phyloP scores from a whole-genome alignment of 2,797 vertebrate genomes.

The Ibycter americanus region DNA sequence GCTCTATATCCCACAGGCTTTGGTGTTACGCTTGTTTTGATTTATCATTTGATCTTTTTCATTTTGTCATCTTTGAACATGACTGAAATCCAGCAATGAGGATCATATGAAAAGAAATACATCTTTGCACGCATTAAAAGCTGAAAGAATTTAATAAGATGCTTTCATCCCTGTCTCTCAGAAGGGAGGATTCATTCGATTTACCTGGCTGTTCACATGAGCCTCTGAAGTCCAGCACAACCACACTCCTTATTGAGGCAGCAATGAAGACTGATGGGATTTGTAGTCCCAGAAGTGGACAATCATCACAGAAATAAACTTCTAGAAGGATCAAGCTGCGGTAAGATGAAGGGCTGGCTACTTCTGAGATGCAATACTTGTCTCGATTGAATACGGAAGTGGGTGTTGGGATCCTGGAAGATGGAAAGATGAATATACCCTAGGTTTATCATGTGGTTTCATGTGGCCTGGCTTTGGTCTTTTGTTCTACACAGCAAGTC shows the following conservation, averaged over 20 bases:
- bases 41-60: constrained; percentile 65
- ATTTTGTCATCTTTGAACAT: constrained; percentile 61
- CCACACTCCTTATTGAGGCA: neutral
- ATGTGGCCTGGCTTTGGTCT: neutral
- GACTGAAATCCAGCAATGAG: constrained; percentile 34
- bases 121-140: neutral
- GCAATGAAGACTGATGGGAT: neutral
- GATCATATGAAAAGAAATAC: constrained; percentile 36
- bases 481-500: neutral
- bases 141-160: constrained; percentile 1
- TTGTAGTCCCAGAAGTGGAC: neutral
- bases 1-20: constrained; percentile 53
- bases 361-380: neutral
- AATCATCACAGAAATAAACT: neutral
- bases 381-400: neutral
- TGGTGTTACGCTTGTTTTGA: constrained; percentile 58
- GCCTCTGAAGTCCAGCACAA: neutral
- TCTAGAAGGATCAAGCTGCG: neutral
- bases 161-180: neutral
- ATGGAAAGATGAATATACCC: neutral
- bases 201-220: neutral
- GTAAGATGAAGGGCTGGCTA: neutral
- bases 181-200: neutral
- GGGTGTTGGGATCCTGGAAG: neutral
- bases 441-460: neutral